Conservation (phyloP, 1,140 invertebrate species). For the Sminthurides bifidus region DNA sequence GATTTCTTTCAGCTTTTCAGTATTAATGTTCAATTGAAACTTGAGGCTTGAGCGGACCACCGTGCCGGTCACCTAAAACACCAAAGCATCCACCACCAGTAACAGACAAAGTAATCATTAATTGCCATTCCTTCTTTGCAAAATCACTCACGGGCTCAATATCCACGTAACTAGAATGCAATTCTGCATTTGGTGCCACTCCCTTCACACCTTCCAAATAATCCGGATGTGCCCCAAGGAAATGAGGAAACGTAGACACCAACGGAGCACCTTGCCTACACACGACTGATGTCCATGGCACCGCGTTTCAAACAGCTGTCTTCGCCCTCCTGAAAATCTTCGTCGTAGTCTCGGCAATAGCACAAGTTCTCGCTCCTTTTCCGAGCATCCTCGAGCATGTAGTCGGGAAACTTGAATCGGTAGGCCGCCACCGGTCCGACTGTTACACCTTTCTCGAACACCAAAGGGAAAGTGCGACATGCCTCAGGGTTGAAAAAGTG, state of each 20-base stretch:
- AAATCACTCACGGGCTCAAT: conserved; percentile 1
- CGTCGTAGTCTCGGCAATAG: background rate
- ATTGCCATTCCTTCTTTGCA: too few relatives aligned
- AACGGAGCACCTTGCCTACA: background rate
- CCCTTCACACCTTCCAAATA: background rate
- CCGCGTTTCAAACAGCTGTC: conserved; percentile 1
- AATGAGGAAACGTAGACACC: background rate
- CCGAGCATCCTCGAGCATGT: background rate
- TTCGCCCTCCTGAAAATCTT: background rate
- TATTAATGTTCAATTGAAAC: conserved; percentile 1
- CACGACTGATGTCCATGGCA: background rate
- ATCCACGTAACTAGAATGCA: background rate
- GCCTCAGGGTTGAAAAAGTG: background rate
- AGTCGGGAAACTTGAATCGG: background rate
- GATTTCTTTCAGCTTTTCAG: background rate
- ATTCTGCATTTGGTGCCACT: background rate
- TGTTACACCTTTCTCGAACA: background rate
- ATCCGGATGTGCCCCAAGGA: background rate
- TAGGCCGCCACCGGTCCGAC: background rate
- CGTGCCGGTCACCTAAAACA: background rate
- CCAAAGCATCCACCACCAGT: background rate
- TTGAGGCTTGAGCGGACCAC: background rate
- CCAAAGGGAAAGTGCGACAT: background rate
- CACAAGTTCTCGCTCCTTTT: background rate
- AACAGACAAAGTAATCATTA: background rate